A percentile compares a stretch with the other conserved stretches of the same genome.
Evolutionary conservation across 2,113 vertebrate genomes (phyloP).

Genomic region (Tupaia chinensis): DNA sequence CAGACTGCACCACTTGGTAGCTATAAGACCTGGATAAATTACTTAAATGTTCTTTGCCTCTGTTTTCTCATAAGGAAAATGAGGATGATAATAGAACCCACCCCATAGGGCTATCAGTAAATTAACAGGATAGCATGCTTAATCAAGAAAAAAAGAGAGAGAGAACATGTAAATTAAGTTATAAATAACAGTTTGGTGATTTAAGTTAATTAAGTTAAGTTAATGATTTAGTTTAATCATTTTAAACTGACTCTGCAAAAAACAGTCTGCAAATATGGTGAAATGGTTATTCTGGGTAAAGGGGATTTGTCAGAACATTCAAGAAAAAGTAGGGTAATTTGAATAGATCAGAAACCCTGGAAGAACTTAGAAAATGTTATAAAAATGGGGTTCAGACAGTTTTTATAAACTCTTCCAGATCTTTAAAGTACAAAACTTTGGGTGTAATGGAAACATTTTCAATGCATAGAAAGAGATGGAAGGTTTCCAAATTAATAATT

Average conservation of each 20-base stretch:
- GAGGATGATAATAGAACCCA: background rate
- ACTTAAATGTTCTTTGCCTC: constrained; percentile 8
- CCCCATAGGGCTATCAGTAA: background rate
- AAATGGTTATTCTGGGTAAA: background rate
- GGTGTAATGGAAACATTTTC: background rate
- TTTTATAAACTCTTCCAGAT: background rate
- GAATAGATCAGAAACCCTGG: background rate
- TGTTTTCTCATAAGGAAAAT: constrained; percentile 45
- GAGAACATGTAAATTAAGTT: background rate
- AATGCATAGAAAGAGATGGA: background rate
- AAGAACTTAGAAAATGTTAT: constrained; percentile 32
- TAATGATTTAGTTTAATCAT: background rate
- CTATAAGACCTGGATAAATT: background rate
- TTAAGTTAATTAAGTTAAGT: too few relatives aligned
- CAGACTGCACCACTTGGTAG: background rate
- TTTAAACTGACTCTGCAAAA: background rate
- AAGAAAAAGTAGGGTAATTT: background rate
- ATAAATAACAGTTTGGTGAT: background rate
- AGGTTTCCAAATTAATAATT: background rate
- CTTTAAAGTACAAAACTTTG: background rate
- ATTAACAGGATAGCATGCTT: background rate
- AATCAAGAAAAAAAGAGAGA: background rate
- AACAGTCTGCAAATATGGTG: background rate
- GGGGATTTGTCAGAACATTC: background rate
- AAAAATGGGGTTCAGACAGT: background rate